phyloP scores from a whole-genome alignment of 2,888 invertebrate species.

The Lottia scabra region DNA sequence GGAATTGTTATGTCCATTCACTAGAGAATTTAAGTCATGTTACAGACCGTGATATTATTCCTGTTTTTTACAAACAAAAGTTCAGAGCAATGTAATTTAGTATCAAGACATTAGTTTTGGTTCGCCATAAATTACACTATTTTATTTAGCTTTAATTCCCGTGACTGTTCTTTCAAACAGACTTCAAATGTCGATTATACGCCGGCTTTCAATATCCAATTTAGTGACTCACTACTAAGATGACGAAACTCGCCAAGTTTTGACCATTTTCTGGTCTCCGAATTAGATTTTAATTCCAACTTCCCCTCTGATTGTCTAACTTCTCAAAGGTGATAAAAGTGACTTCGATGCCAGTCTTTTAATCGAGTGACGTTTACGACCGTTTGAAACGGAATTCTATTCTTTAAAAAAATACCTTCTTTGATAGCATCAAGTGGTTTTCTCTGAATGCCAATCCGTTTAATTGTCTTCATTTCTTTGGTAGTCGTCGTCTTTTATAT shows the following conservation, averaged over 20 bases:
- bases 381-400: neutral
- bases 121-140: neutral
- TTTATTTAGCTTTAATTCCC: neutral
- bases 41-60: too few relatives aligned
- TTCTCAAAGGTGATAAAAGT: neutral
- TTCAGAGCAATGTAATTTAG: too few relatives aligned
- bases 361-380: neutral
- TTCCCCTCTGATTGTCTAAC: neutral
- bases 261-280: neutral
- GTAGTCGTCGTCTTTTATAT: neutral
- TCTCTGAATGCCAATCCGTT: neutral
- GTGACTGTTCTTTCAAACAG: neutral
- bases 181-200: neutral
- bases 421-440: neutral
- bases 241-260: neutral
- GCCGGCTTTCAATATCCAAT: neutral
- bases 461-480: neutral
- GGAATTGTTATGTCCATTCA: too few relatives aligned
- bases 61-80: too few relatives aligned
- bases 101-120: too few relatives aligned
- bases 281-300: neutral
- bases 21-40: too few relatives aligned
- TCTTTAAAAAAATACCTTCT: neutral
- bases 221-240: neutral
- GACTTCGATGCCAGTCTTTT: neutral